Conservation (phyloP, 2,797 vertebrate genomes). For the Carduelis carduelis region DNA sequence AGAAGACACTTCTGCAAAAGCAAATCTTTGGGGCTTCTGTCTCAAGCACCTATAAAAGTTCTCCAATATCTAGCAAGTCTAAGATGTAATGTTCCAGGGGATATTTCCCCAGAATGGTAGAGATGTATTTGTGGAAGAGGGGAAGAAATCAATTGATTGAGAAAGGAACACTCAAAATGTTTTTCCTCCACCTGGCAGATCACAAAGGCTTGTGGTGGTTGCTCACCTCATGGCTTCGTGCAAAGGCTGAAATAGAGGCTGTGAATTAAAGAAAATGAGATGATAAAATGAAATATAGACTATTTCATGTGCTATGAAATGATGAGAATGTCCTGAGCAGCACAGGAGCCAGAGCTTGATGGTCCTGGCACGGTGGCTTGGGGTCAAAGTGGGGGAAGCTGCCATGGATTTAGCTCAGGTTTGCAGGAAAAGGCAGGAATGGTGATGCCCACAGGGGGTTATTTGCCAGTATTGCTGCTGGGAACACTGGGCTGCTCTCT, state of each 20-base stretch:
- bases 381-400: rapidly evolving
- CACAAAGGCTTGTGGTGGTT: not conserved
- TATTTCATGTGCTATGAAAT: not conserved
- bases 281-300: not conserved
- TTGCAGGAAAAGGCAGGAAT: not conserved
- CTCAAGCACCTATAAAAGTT: not conserved
- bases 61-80: not conserved
- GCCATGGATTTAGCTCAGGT: not conserved
- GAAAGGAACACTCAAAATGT: not conserved
- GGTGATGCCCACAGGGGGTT: too few species aligned
- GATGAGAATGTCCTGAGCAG: not conserved
- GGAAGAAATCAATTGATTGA: not conserved
- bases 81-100: not conserved
- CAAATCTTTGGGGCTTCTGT: not conserved
- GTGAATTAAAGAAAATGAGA: not conserved
- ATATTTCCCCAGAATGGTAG: not conserved
- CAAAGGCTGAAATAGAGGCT: rapidly evolving
- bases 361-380: rapidly evolving
- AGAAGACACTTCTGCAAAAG: not conserved
- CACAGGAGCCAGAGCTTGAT: rapidly evolving
- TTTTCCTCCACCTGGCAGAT: not conserved
- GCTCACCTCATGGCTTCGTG: rapidly evolving
- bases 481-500: not conserved
- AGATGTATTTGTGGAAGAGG: not conserved
- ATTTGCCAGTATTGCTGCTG: not conserved